Conservation (phyloP, 2,797 vertebrate species). For the Spinus olivaceus region DNA sequence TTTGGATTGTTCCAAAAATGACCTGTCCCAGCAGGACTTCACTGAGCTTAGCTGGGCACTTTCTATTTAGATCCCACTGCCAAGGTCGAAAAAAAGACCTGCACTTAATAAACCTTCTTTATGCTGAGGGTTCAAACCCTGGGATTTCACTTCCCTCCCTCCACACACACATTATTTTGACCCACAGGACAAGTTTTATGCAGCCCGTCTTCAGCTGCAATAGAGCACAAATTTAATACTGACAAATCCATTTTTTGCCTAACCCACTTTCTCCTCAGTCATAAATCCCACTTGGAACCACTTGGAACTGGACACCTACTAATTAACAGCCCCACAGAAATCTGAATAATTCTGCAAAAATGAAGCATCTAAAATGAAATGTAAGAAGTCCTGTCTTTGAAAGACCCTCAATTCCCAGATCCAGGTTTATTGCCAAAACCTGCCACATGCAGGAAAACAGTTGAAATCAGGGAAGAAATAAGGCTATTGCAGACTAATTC, state of each 20-base stretch:
- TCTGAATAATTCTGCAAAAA: neutral
- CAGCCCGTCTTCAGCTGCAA: neutral
- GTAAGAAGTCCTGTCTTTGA: neutral
- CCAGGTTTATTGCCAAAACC: neutral
- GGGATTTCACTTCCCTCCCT: neutral
- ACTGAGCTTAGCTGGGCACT: neutral
- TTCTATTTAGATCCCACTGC: neutral
- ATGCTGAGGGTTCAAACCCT: neutral
- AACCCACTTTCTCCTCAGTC: neutral
- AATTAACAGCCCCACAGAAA: neutral
- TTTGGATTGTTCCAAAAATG: neutral
- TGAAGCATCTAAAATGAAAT: neutral
- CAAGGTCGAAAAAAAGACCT: neutral
- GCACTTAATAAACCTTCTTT: neutral
- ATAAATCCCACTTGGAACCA: neutral
- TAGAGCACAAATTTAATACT: neutral
- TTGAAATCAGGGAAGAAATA: neutral
- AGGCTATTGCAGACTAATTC: neutral
- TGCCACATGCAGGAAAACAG: neutral
- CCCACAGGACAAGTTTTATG: neutral
- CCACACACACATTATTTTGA: neutral
- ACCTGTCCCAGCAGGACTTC: neutral
- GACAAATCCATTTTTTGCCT: neutral
- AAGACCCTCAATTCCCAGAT: neutral
- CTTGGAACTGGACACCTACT: neutral